Percentiles rank a stretch among this genome's conserved stretches.
phyloP scores from a whole-genome alignment of 2,888 invertebrate genomes.

The Plebejus argus region DNA sequence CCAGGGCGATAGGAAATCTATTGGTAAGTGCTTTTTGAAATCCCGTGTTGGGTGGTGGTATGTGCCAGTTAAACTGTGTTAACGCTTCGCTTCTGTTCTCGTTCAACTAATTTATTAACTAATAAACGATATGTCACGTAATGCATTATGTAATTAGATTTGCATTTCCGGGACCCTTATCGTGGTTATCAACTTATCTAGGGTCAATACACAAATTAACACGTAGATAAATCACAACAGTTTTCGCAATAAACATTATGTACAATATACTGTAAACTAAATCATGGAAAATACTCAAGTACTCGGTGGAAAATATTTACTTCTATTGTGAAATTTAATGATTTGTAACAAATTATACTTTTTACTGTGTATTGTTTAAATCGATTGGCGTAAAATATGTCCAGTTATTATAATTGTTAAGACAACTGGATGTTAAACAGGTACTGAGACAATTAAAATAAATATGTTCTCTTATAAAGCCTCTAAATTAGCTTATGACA shows the following conservation, averaged over 20 bases:
- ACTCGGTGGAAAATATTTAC: constrained; percentile 24
- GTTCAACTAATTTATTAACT: constrained; percentile 14
- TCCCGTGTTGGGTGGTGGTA: constrained; percentile 44
- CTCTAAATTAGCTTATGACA: no score
- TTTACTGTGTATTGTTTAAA: constrained; percentile 13
- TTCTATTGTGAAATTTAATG: constrained; percentile 30
- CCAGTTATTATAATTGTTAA: neutral
- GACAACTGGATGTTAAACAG: neutral
- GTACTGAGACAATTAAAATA: no score
- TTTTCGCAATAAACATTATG: neutral
- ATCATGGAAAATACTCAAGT: neutral
- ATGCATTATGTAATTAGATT: constrained; percentile 33
- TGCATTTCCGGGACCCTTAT: constrained; percentile 47
- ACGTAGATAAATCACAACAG: constrained; percentile 33
- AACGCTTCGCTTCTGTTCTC: constrained; percentile 25
- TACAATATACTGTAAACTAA: neutral
- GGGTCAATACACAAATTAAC: constrained; percentile 60
- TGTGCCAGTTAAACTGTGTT: constrained; percentile 2
- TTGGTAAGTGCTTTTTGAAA: constrained; percentile 69
- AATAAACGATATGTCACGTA: constrained; percentile 13
- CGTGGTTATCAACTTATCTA: constrained; percentile 58
- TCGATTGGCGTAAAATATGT: constrained; percentile 5
- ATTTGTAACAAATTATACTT: constrained; percentile 17
- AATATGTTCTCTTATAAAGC: no score
- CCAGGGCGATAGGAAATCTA: constrained; percentile 78